Conservation (phyloP, 1,140 invertebrate species). For the Aphis craccivora region DNA sequence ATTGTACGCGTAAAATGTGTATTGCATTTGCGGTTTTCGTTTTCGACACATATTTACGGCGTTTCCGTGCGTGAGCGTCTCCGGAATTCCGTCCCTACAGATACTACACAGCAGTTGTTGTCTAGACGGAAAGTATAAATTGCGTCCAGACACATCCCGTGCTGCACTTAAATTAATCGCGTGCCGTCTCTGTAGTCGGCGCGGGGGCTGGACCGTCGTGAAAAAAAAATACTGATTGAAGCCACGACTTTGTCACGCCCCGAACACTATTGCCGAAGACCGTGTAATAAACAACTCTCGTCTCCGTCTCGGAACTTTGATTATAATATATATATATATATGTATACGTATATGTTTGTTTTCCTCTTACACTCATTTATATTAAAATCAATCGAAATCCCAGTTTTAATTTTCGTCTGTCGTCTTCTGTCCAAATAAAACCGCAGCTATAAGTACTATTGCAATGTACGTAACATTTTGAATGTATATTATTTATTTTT, state of each 20-base stretch:
- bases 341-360: neutral
- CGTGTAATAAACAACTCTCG: neutral
- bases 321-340: conserved; percentile 30
- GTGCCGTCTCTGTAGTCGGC: neutral
- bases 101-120: conserved; percentile 5
- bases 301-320: neutral
- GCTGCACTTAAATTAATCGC: conserved; percentile 43
- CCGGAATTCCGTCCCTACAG: conserved; percentile 21
- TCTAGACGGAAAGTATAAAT: conserved; percentile 44
- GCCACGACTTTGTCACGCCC: conserved; percentile 50
- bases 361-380: neutral
- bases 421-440: neutral
- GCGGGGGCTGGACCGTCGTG: conserved; percentile 3
- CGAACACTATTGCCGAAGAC: neutral
- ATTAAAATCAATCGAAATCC: neutral
- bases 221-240: conserved; percentile 56
- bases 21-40: conserved; percentile 5
- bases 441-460: neutral
- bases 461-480: neutral
- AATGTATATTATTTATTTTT: conserved; percentile 11
- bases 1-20: neutral
- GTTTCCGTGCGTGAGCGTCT: neutral
- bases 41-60: neutral
- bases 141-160: conserved; percentile 1
- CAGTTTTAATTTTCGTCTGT: neutral